phyloP scores from a whole-genome alignment of 37 sponge, comb jelly and placozoan species.

The Halichondria panicea region DNA sequence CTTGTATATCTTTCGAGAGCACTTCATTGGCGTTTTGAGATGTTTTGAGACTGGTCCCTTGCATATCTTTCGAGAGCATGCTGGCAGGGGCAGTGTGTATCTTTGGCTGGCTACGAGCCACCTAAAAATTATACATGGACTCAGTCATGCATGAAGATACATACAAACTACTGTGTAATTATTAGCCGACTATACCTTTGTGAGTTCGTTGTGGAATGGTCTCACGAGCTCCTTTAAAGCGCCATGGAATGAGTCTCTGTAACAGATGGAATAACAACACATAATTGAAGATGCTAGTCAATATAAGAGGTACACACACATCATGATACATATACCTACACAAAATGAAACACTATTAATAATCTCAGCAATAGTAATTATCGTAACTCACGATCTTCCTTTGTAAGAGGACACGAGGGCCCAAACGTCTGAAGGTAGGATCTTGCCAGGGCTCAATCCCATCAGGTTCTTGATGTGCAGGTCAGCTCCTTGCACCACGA shows the following conservation, averaged over 20 bases:
- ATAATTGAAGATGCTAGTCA: background rate
- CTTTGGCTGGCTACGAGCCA: background rate
- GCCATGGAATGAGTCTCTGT: constrained; percentile 22
- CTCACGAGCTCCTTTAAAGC: background rate
- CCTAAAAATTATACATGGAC: background rate
- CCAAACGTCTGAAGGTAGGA: constrained; percentile 35
- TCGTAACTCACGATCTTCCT: background rate
- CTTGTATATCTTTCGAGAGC: no score
- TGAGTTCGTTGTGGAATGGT: background rate
- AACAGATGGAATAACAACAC: background rate
- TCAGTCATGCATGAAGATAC: background rate
- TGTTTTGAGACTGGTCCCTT: no score
- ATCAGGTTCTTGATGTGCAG: constrained; percentile 40
- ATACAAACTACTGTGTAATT: background rate
- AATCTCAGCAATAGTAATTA: background rate
- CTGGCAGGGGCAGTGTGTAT: no score
- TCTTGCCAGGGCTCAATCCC: constrained; percentile 50
- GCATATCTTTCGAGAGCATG: no score
- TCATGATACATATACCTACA: no score
- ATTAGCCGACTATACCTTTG: background rate
- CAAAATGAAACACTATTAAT: no score
- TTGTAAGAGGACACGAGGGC: constrained; percentile 1
- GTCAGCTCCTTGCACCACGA: constrained; percentile 77
- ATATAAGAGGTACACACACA: no score
- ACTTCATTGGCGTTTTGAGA: no score